Evolutionary conservation across 2,888 invertebrate genomes (phyloP), one percentile per base, ranked within the genome.

Genomic region (Anthrax anthrax): DNA sequence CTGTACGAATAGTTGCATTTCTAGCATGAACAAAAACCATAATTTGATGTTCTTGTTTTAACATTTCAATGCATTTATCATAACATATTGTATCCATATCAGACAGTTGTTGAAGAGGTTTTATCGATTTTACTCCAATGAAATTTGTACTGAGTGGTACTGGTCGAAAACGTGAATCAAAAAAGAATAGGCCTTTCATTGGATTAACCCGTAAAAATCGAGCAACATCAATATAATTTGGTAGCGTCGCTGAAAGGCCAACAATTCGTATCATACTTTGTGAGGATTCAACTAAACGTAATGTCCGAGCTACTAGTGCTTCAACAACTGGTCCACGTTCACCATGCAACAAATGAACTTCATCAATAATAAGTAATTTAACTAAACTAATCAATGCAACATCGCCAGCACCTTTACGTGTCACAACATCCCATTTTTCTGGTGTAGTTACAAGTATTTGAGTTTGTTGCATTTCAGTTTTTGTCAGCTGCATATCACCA

Each of bases 381-480:
- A 98, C 94, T 46, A 95, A 77, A 54, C 86, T 85, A 0, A 91
- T 84, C 34, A 97, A 72, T 43, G 87, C 86, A 6, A 89, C 84
- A 64, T 95, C 94, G 9, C 91, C 82, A 23, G 84, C 81, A 16
- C 87, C 86, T 66, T 99, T 99, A 54, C 98, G 75, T 0, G 97
- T 97, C 2, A 98, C 92, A 8, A 99, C 95, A 65, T 99, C 98
- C 97, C 98, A 98, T 61, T 99, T 99, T 69, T 99, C 98, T 0
- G 98, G 98, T 0, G 98, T 99, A 2, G 96, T 92, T 2, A 99
- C 90, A 41, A 99, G 76, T 84, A 98, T 94, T 70, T 97, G 96
- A 0, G 98, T 98, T 60, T 90, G 84, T 40, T 83, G 78, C 49
- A 99, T 91, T 69, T 99, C 97, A 5, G 79, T 73, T 65, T 94